phyloP scores from a whole-genome alignment of 2,797 vertebrate genomes.

The Melanotaenia parkinsoni region DNA sequence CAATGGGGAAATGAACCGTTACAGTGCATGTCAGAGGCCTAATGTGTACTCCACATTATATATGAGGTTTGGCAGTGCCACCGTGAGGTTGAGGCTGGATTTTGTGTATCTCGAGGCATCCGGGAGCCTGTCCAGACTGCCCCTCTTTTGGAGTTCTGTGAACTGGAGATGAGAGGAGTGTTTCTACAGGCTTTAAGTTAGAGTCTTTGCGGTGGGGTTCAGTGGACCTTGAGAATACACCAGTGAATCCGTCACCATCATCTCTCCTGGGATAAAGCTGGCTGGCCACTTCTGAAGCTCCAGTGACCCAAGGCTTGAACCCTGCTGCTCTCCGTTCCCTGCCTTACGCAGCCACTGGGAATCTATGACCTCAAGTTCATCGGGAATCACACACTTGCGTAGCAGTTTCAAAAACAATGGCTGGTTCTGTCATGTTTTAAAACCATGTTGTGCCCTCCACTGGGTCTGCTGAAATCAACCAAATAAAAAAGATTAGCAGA shows the following conservation, averaged over 20 bases:
- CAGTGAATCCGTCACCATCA: constrained; percentile 80
- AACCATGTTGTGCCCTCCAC: constrained; percentile 59
- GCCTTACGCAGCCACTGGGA: constrained; percentile 79
- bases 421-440: constrained; percentile 68
- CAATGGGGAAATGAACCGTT: constrained; percentile 65
- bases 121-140: constrained; percentile 72
- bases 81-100: constrained; percentile 76
- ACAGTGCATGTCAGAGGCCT: constrained; percentile 59
- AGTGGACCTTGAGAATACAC: constrained; percentile 85
- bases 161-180: constrained; percentile 77
- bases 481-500: constrained; percentile 29
- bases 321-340: constrained; percentile 80
- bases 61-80: constrained; percentile 83
- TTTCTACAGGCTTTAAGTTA: constrained; percentile 73
- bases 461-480: constrained; percentile 37
- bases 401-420: constrained; percentile 67
- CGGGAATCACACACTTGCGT: constrained; percentile 77
- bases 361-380: constrained; percentile 77
- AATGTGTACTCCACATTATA: constrained; percentile 62
- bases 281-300: constrained; percentile 81
- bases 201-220: constrained; percentile 80
- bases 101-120: constrained; percentile 72
- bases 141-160: constrained; percentile 77
- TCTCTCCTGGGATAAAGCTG: constrained; percentile 80
- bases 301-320: constrained; percentile 83